Evolutionary conservation across 2,888 invertebrate genomes (phyloP).

Genomic region (Neoaliturus tenellus): DNA sequence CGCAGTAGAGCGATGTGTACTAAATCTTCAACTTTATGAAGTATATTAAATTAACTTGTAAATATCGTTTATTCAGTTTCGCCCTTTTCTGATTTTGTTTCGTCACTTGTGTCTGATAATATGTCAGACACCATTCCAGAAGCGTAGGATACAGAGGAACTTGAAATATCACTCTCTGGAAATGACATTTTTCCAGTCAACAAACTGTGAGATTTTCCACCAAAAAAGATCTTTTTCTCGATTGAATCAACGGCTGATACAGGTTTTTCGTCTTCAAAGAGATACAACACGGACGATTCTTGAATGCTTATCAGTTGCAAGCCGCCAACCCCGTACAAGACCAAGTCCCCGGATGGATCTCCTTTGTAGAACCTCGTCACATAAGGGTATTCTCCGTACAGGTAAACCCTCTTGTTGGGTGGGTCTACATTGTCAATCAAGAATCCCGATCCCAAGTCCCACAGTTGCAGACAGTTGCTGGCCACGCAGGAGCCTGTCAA

Average conservation of each 20-base stretch:
- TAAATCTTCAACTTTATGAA: too few relatives aligned
- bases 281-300: not conserved
- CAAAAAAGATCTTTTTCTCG: not conserved
- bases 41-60: too few relatives aligned
- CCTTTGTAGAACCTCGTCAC: not conserved
- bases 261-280: constrained; percentile 13
- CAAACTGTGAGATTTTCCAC: constrained; percentile 6
- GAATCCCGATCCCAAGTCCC: not conserved
- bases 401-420: not conserved
- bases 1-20: too few relatives aligned
- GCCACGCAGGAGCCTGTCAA: not conserved
- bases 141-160: not conserved
- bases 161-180: not conserved
- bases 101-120: not conserved
- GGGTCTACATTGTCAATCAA: not conserved
- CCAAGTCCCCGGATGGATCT: not conserved
- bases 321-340: not conserved
- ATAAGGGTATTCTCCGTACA: constrained; percentile 10
- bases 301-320: not conserved
- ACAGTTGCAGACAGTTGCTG: not conserved
- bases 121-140: not conserved
- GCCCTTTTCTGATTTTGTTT: not conserved
- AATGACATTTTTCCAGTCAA: not conserved
- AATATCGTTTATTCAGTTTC: not conserved
- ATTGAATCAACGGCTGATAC: not conserved